Evolutionary conservation across 2,113 vertebrate genomes (phyloP).

Genomic region (Semicossyphus pulcher): DNA sequence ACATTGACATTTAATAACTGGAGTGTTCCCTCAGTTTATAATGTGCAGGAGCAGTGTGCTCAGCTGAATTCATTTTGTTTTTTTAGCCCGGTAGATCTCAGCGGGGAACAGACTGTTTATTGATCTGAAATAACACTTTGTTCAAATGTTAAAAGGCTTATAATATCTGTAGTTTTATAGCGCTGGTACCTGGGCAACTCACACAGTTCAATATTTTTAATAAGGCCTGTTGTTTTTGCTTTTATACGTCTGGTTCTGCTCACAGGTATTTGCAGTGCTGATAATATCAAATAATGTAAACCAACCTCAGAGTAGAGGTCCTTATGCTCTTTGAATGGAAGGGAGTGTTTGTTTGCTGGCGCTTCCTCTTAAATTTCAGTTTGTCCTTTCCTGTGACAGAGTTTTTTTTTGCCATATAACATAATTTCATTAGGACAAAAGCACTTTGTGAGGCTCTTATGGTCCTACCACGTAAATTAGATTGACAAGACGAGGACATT

Average conservation of each 20-base stretch:
- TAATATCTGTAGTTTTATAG: neutral
- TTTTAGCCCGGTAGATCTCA: neutral
- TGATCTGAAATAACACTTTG: slow-evolving; percentile 6
- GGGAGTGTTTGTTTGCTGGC: neutral
- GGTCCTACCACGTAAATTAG: neutral
- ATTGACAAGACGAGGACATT: slow-evolving; percentile 7
- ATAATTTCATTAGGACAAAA: slow-evolving; percentile 21
- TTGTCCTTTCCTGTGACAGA: slow-evolving; percentile 15
- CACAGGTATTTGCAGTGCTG: neutral
- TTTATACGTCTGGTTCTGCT: neutral
- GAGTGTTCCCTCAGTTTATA: slow-evolving; percentile 12
- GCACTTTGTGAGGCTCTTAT: neutral
- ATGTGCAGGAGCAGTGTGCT: neutral
- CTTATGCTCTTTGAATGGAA: slow-evolving; percentile 1
- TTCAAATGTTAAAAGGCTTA: slow-evolving; percentile 9
- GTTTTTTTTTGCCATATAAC: neutral
- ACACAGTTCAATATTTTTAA: slow-evolving; percentile 12
- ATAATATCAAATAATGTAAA: neutral
- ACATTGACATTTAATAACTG: slow-evolving; percentile 1
- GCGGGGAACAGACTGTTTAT: neutral
- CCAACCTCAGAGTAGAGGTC: neutral
- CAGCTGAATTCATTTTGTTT: slow-evolving; percentile 14
- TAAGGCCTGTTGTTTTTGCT: slow-evolving; percentile 10
- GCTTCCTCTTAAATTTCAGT: slow-evolving; percentile 1
- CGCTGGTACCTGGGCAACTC: neutral